Evolutionary conservation across 2,113 vertebrate genomes (phyloP), one percentile per base, ranked within the genome.

Genomic region (Callithrix jacchus): DNA sequence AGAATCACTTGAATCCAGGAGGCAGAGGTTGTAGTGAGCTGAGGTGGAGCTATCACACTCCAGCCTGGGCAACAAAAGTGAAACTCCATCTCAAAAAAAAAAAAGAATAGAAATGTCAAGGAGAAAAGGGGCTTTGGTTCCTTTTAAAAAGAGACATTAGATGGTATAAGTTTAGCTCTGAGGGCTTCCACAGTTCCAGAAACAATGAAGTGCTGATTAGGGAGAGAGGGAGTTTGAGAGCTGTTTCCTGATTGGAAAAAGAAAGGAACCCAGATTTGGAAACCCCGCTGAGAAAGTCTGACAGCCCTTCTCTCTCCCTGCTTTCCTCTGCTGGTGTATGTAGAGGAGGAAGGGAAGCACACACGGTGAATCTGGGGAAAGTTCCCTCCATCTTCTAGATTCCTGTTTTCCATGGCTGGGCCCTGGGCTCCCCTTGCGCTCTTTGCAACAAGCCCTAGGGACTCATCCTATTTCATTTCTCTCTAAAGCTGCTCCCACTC

Each of bases 121-220:
- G 89, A 91, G 87, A 91, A 94, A 97, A 91, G 73, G 82, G 58
- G 82, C 56, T 88, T 95, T 94, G 77, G 66, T 64, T 94, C 40
- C 56, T 82, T 93, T 77, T 91, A 20, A 77, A 90, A 79, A 71
- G 37, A 56, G 64, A 85, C 64, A 40, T 73, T 71, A 25, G 79
- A 52, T 91, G 71, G 58, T 82, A 73, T 94, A 93, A 68, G 92
- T 91, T 92, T 40, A 56, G 13, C 37, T 35, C 42, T 52, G 37
- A 77, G n/a, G 61, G 89, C 40, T 66, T 66, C 64, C 6, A 35
- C 30, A 35, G 30, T 16, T 37, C 54, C 25, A 11, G 8, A 56
- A 83, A 96, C 89, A 89, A 71, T 76, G 87, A 73, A 37, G 47
- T 70, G 49, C 66, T 95, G 91, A 97, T 5, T 13, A 47, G 7